Conservation (phyloP, 2,888 invertebrate genomes). For the Stegophylla sp. region DNA sequence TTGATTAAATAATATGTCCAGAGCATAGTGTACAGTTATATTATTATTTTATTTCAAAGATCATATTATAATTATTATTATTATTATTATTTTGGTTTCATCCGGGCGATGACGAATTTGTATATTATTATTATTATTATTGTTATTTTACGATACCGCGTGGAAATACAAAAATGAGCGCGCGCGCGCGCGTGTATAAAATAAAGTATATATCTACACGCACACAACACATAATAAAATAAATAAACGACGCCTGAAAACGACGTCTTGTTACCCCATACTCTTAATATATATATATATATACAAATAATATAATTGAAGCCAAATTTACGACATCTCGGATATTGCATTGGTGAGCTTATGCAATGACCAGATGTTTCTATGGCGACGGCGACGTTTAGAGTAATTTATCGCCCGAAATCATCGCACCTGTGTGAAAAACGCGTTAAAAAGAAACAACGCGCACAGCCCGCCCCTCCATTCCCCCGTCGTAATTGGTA, state of each 20-base stretch:
- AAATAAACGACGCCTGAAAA: slow-evolving; percentile 17
- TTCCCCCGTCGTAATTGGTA: slow-evolving; percentile 47
- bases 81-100: background rate
- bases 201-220: background rate
- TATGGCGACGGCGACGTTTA: slow-evolving; percentile 46
- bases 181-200: too few relatives aligned
- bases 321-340: slow-evolving; percentile 29
- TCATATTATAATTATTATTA: too few relatives aligned
- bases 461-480: too few relatives aligned
- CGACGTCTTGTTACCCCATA: background rate
- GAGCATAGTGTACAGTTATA: background rate
- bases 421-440: slow-evolving; percentile 53
- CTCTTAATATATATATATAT: too few relatives aligned
- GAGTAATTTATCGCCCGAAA: slow-evolving; percentile 43
- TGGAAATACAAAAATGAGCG: too few relatives aligned
- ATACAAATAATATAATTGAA: background rate
- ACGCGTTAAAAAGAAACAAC: slow-evolving; percentile 26
- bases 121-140: too few relatives aligned
- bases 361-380: slow-evolving; percentile 46
- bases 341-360: slow-evolving; percentile 34
- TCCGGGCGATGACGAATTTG: background rate
- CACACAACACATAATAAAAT: background rate
- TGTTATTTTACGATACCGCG: slow-evolving; percentile 2
- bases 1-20: background rate
- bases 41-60: background rate